Base-by-base conservation (phyloP, 2,888 invertebrate genomes). In the Melinaea marsaeus region DNA sequence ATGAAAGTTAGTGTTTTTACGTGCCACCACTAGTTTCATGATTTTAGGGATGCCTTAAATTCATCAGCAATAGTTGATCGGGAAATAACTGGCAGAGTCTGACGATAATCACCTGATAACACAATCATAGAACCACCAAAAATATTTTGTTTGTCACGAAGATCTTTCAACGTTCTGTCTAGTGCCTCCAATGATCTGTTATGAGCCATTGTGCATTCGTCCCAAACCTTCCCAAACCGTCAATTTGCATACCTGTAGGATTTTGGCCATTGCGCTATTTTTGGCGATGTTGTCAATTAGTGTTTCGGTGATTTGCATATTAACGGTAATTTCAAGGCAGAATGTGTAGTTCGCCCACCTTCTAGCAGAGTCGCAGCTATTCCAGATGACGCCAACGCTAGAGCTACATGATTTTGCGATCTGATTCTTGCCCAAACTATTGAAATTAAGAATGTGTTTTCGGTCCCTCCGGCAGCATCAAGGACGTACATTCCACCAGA, bases 81-180 rank as follows among this genome's bases (percentile, higher is more conserved):
- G 34, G 71, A 71, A 69, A 75, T 75, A 11, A 75, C 74, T 68
- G 73, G 73, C 33, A 75, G 68, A 58, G 69, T 75, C 64, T 75
- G 74, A 33, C 74, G 68, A 65, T 75, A 75, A 72, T 77, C 76
- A 64, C 74, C 72, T 64, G 75, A 67, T 58, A 77, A 72, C 64
- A 76, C 63, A 51, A 75, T 67, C 65, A 72, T 71, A 47, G 63
- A 66, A 2, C 73, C 72, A 67, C 75, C 72, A 62, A 72, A 68
- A 57, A 68, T 63, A 22, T 69, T 71, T 61, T 67, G 62, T 64
- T 72, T 71, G 22, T 22, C 22, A 22, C 22, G 22, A 22, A 22
- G 22, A 22, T 22, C 22, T 22, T 22, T 1, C 22, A 22, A 22
- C 22, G 22, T 22, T 22, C 22, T 22, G 22, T 22, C 22, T 22